Evolutionary conservation across 2,888 invertebrate genomes (phyloP).

Genomic region (Ephialtes manifestator): DNA sequence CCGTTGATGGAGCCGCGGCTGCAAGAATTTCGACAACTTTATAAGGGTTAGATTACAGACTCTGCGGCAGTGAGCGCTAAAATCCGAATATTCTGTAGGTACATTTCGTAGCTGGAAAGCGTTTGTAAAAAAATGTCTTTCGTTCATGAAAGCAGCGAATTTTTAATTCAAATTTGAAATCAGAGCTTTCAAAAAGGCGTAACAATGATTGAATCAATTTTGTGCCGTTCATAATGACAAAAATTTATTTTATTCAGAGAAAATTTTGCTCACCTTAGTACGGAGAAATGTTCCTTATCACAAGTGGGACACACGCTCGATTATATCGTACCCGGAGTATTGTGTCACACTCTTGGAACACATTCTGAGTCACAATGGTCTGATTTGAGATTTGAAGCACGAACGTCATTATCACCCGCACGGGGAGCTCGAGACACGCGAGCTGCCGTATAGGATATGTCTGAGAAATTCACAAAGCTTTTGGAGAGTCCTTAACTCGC

Average conservation of each 20-base stretch:
- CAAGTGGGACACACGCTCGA: slow-evolving; percentile 34
- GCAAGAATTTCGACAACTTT: neutral
- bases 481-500: neutral
- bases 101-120: too few relatives aligned
- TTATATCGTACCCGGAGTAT: slow-evolving; percentile 18
- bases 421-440: slow-evolving; percentile 61
- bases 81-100: neutral
- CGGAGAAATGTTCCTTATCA: slow-evolving; percentile 8
- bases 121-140: too few relatives aligned
- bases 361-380: slow-evolving; percentile 52
- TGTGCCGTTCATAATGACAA: too few relatives aligned
- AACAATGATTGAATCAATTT: too few relatives aligned
- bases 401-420: slow-evolving; percentile 77
- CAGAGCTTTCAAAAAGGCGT: too few relatives aligned
- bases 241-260: neutral
- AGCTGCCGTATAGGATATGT: slow-evolving; percentile 9
- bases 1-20: neutral
- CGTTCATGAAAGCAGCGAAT: too few relatives aligned
- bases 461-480: neutral
- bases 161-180: too few relatives aligned
- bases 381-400: slow-evolving; percentile 78
- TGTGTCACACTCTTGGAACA: slow-evolving; percentile 25
- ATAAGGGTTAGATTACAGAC: neutral
- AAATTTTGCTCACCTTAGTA: neutral
- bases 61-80: neutral